Base-by-base conservation (phyloP, 2,888 invertebrate species). In the Drosophila crucigera region DNA sequence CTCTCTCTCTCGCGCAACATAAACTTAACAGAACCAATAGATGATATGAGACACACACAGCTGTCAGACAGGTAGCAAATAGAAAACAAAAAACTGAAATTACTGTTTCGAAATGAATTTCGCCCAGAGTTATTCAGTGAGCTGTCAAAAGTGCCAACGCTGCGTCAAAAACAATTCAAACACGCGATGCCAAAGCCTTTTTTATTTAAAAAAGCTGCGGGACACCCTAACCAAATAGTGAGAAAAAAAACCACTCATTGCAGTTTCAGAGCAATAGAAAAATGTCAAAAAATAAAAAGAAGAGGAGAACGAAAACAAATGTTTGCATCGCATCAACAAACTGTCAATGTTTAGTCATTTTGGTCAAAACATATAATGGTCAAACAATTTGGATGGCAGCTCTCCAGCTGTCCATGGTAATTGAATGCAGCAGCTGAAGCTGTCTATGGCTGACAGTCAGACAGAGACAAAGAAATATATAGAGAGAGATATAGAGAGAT, bases 311-410 rank as follows among this genome's bases (percentile, higher is more conserved):
- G 61, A 22, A 68, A 58, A 68, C 53, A 78, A 78, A 78, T 65
- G 70, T 68, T 75, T 67, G 70, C 70, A n/a, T 39, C 25, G 28
- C 19, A 56, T 56, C 62, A 63, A 43, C 55, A 61, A 64, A 78
- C 82, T 81, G 80, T 81, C 82, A 81, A 79, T 82, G 68, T 69
- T 76, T 71, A 73, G 73, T 72, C 79, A 82, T 80, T 80, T 71
- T 58, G 58, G 74, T 58, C 82, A 83, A 72, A 83, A 79, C 85
- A 67, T 83, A 88, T 86, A 88, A 85, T 88, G 86, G 89, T 80
- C 80, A 73, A 82, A 88, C 71, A 84, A 65, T 75, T 62, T 25
- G 33, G 56, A 19, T 25, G 60, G 19, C 31, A 39, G 58, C 52
- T 55, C 54, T 2, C 30, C 70, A 70, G 60, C 61, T 74, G 78